Conservation (phyloP, 2,797 vertebrate species). For the Rhinogobio ventralis region DNA sequence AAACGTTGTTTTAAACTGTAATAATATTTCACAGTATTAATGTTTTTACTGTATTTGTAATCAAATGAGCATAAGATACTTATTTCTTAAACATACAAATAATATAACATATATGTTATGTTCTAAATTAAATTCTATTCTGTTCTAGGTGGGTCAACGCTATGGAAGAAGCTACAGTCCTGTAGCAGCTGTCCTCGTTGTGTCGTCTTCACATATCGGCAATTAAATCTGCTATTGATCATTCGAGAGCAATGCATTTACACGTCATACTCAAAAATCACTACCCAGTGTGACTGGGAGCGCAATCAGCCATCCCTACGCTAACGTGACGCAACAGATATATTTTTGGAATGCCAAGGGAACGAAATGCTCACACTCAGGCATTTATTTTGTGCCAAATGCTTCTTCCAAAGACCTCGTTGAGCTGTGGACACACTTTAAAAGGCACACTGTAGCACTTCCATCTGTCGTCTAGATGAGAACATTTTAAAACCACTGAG, state of each 20-base stretch:
- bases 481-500: constrained; percentile 9
- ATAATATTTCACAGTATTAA: not conserved
- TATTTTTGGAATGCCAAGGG: constrained; percentile 48
- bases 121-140: constrained; percentile 49
- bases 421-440: constrained; percentile 36
- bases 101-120: not conserved
- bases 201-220: not conserved
- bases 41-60: not conserved
- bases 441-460: constrained; percentile 20
- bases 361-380: constrained; percentile 42
- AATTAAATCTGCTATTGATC: constrained; percentile 21
- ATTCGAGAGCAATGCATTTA: constrained; percentile 5
- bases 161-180: constrained; percentile 94
- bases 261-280: constrained; percentile 7
- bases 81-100: not conserved
- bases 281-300: constrained; percentile 14
- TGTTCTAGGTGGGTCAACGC: constrained; percentile 90
- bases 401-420: constrained; percentile 34
- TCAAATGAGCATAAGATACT: not conserved
- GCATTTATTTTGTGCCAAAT: constrained; percentile 32
- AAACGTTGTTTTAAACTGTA: not conserved
- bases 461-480: constrained; percentile 14
- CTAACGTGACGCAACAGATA: constrained; percentile 13
- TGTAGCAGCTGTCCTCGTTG: constrained; percentile 78
- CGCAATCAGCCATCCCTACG: not conserved